Evolutionary conservation across 2,113 vertebrate genomes (phyloP), one percentile per base, ranked within the genome.

Genomic region (Halichoeres trimaculatus): DNA sequence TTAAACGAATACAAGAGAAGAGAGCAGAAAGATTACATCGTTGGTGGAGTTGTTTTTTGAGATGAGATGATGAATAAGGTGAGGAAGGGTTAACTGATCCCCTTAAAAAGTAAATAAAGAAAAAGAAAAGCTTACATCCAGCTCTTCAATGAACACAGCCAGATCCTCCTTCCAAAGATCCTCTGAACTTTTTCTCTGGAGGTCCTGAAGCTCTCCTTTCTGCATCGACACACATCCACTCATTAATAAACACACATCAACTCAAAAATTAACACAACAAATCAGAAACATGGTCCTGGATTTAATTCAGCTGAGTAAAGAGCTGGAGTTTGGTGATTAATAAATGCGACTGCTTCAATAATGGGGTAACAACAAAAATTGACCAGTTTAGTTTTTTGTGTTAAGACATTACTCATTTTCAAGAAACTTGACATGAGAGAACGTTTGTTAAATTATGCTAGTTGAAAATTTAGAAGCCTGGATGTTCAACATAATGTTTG

Each of bases 101-200:
- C 30, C 6, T 30, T 30, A 4, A 30, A 30, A 3, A 30, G 30
- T 30, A 30, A 30, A 30, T 30, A 30, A 30, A 30, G 30, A 30
- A 30, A 30, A 3, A 30, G 30, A 1, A n/a, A 2, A 24, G 93
- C 97, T 90, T 93, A 98, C 98, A 68, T 98, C 96, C 80, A 99
- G 93, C 83, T 99, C 97, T 87, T 99, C 96, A 17, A 98, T 84
- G 89, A 99, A 99, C 57, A 97, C 94, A 0, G 97, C 95, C 91
- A 99, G 91, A 90, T 99, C 98, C 86, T 96, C 96, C 92, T 96
- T 98, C 98, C 98, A 99, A 66, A 99, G 96, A 81, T 99, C 97
- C 13, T 96, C 95, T 45, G 96, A 12, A 55, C 81, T 92, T 85
- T 99, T 99, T 85, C 84, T 95, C 88, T 96, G 95, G 45, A 99